Conservation (phyloP, 2,888 invertebrate genomes). For the Plebejus argus region DNA sequence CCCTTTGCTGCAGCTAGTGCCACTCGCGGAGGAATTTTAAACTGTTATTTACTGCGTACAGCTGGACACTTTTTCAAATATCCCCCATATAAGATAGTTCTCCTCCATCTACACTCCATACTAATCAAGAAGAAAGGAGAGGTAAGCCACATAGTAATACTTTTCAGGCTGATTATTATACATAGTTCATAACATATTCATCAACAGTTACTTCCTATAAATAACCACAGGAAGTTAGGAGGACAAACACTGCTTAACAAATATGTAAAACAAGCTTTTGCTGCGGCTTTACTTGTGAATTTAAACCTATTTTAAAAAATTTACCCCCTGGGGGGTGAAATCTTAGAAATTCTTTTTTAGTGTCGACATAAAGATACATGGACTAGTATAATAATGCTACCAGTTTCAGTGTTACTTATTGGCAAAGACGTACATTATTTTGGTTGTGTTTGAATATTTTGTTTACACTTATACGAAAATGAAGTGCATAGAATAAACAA, state of each 20-base stretch:
- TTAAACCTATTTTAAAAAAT: too few species aligned
- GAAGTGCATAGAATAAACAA: neutral
- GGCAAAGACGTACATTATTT: neutral
- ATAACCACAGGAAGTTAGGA: neutral
- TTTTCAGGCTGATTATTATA: neutral
- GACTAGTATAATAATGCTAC: neutral
- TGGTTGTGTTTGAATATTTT: neutral
- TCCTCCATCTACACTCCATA: too few species aligned
- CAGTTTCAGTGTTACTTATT: neutral
- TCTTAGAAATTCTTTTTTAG: too few species aligned
- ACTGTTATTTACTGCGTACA: too few species aligned
- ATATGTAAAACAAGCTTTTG: neutral
- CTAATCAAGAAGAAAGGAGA: too few species aligned
- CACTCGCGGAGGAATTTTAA: too few species aligned
- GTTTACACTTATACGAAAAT: neutral
- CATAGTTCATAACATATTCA: neutral
- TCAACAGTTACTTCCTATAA: neutral
- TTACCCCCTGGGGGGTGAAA: too few species aligned
- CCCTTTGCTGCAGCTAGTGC: too few species aligned
- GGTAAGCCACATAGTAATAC: too few species aligned
- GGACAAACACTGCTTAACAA: neutral
- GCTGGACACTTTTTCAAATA: too few species aligned
- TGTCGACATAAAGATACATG: too few species aligned
- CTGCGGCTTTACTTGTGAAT: neutral
- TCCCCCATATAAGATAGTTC: too few species aligned